Base-by-base conservation (phyloP, 2,888 invertebrate species). In the Drosophila heteroneura region DNA sequence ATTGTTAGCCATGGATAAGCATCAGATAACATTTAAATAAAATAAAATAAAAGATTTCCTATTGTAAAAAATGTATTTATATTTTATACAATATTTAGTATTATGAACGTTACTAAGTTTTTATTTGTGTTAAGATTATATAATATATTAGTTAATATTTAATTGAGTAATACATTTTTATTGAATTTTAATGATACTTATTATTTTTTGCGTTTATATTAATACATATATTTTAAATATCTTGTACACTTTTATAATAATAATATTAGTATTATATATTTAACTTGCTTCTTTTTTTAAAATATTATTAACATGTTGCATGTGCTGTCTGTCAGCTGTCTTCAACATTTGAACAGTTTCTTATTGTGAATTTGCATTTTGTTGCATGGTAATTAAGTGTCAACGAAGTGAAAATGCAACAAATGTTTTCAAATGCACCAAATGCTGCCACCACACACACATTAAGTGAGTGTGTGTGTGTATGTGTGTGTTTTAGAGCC, bases 381-480 rank as follows among this genome's bases (percentile, higher is more conserved):
- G 47, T 63, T 61, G 69, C 75, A 70, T 79, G 54, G 62, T 68
- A 79, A 79, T 79, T 82, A 82, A 60, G 83, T 79, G 79, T 74
- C 83, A 79, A 75, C 82, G 83, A 83, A 68, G 70, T 79, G 67
- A 74, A 57, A 69, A 39, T 69, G 76, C 76, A 76, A 76, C 80
- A 83, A 76, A 51, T 80, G 81, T 59, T 75, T 83, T 70, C 64
- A 69, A 80, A 75, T 68, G 76, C 64, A 35, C 62, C 56, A 63
- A 76, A 69, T 30, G 67, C 49, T 37, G 75, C 65, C 80, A 35
- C 26, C 63, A 32, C 57, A 33, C 19, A 12, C 30, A 16, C 54
- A 35, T 16, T 19, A 30, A 44, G 28, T 1, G 49, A 4, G 47
- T 53, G 33, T 30, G 37, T 56, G 28, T 28, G 5, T 16, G 35